Percentiles rank a stretch among this genome's conserved stretches.
phyloP scores from a whole-genome alignment of 2,797 vertebrate genomes.

The Catostomus latipinnis region DNA sequence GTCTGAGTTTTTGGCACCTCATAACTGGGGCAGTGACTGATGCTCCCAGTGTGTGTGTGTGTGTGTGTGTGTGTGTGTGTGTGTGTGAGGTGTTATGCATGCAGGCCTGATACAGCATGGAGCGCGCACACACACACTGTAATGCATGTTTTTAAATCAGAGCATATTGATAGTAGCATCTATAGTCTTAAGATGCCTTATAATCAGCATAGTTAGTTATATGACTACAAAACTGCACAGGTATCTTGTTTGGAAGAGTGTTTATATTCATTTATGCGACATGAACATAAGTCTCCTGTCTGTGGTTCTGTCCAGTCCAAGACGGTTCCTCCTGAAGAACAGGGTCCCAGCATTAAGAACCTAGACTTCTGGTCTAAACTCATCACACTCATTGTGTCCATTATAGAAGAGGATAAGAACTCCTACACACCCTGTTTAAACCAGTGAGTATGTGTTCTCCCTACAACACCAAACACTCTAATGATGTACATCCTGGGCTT shows the following conservation, averaged over 20 bases:
- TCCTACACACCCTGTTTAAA: conserved; percentile 96
- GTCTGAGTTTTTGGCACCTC: conserved; percentile 9
- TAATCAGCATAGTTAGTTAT: too few species aligned
- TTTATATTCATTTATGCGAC: not conserved
- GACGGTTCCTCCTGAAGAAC: conserved; percentile 93
- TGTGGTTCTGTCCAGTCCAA: conserved; percentile 81
- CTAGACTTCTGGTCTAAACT: conserved; percentile 99
- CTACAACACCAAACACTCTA: not conserved
- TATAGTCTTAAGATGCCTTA: not conserved
- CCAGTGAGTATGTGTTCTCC: conserved; percentile 79
- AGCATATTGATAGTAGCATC: too few species aligned
- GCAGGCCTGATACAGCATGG: conserved; percentile 7
- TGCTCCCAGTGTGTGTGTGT: conserved; percentile 27
- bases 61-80: conserved; percentile 38
- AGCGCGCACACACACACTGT: not conserved
- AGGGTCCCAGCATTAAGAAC: conserved; percentile 92
- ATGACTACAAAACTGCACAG: too few species aligned
- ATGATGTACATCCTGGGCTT: too few species aligned
- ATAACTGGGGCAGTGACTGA: conserved; percentile 2
- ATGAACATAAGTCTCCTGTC: not conserved
- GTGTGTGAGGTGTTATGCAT: not conserved
- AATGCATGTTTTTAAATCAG: too few species aligned
- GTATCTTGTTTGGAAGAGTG: not conserved
- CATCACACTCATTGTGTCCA: conserved; percentile 93
- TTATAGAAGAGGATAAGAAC: conserved; percentile 98